Percentiles rank a stretch among this genome's conserved stretches.
Conservation (phyloP, 1,140 invertebrate species). For the Pseudobourletiella spinata region DNA sequence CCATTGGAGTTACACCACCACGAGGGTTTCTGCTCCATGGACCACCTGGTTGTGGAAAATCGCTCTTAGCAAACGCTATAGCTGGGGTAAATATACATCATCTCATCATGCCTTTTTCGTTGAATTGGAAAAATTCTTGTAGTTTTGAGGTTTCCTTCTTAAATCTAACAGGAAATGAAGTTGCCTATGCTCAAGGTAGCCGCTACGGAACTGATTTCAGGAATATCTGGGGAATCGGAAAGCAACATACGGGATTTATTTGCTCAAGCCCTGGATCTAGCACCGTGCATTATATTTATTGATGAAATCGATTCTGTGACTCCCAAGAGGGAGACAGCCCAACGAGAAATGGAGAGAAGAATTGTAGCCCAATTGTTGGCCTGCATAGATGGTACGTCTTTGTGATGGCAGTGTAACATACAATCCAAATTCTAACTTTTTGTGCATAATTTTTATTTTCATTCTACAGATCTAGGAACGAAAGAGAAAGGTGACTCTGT, state of each 20-base stretch:
- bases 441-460: conserved; percentile 1
- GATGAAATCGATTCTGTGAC: conserved; percentile 90
- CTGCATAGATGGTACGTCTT: conserved; percentile 65
- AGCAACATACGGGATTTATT: conserved; percentile 84
- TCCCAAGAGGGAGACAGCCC: conserved; percentile 72
- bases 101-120: too few relatives aligned
- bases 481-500: conserved; percentile 58
- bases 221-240: conserved; percentile 92
- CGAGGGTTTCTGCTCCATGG: conserved; percentile 80
- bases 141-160: conserved; percentile 17
- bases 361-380: conserved; percentile 86
- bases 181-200: conserved; percentile 75
- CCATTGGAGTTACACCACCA: conserved; percentile 69
- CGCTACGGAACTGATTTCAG: conserved; percentile 85
- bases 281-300: conserved; percentile 83
- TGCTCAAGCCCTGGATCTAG: conserved; percentile 60
- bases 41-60: conserved; percentile 73
- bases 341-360: conserved; percentile 88
- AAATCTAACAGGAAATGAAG: conserved; percentile 44
- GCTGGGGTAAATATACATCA: too few relatives aligned
- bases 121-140: too few relatives aligned
- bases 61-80: conserved; percentile 80
- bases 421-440: conserved; percentile 5
- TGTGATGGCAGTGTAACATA: neutral
- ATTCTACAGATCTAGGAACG: conserved; percentile 47